These are phyloP conservation scores for Stratiolaelaps scimitus DNA, from an alignment of 1,140 invertebrate genomes.

Conservation along the genomic window DNA sequence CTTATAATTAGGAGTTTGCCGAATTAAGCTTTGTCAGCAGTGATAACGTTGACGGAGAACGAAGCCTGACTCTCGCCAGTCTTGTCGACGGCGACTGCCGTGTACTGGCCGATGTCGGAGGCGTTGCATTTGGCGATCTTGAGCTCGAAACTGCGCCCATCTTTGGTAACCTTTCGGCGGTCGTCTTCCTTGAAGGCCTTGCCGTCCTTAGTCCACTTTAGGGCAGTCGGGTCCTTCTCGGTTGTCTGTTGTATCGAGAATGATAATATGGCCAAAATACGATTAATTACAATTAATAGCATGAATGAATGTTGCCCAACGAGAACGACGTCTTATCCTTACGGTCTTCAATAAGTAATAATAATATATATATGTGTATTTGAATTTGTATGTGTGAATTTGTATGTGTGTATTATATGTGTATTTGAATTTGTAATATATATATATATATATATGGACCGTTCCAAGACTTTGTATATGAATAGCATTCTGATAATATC, in stretches of 20 bases:
- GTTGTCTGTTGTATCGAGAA: conserved; percentile 36
- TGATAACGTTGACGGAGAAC: conserved; percentile 67
- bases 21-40: conserved; percentile 26
- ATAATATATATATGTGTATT: not conserved
- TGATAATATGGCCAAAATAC: not conserved
- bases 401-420: too few relatives aligned
- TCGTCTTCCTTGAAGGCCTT: conserved; percentile 64
- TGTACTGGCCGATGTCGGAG: conserved; percentile 77
- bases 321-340: not conserved
- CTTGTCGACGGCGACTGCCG: conserved; percentile 69
- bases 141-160: conserved; percentile 58
- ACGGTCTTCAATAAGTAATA: conserved; percentile 15
- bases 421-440: too few relatives aligned
- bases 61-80: conserved; percentile 59
- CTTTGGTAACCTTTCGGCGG: conserved; percentile 63
- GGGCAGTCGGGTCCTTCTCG: conserved; percentile 11
- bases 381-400: too few relatives aligned
- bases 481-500: too few relatives aligned
- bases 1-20: not conserved
- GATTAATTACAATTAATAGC: too few relatives aligned
- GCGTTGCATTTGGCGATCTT: conserved; percentile 57
- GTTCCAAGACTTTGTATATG: too few relatives aligned
- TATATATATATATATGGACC: conserved; percentile 7
- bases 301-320: conserved; percentile 16
- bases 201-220: conserved; percentile 76